A percentile compares a stretch with the other conserved stretches of the same genome.
Conservation (phyloP, 2,797 vertebrate species). For the Babyrousa celebensis region DNA sequence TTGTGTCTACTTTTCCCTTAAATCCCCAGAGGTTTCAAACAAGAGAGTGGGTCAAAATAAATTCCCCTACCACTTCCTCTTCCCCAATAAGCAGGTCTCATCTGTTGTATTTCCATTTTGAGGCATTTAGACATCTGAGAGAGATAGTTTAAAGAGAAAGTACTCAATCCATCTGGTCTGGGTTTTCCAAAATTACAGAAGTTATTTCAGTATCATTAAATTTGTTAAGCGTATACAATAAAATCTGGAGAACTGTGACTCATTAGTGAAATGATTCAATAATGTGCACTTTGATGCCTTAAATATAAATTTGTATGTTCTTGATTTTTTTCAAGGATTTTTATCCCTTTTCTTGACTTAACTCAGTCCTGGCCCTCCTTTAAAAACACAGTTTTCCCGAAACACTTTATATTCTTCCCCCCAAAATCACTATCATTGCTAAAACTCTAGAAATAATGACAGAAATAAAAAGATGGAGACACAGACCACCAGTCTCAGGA, state of each 20-base stretch:
- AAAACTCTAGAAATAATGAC: neutral
- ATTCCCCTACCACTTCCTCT: constrained; percentile 60
- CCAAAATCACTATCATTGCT: neutral
- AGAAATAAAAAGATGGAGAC: neutral
- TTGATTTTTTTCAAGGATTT: neutral
- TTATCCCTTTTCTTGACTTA: constrained; percentile 47
- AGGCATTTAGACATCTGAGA: constrained; percentile 63
- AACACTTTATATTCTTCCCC: constrained; percentile 10
- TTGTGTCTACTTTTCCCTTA: constrained; percentile 81
- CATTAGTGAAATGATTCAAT: constrained; percentile 62
- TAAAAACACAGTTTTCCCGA: neutral
- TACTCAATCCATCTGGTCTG: constrained; percentile 62
- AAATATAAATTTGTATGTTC: constrained; percentile 37
- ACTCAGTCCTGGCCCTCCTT: neutral
- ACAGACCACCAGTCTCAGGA: neutral
- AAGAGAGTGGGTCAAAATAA: constrained; percentile 78
- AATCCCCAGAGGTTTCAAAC: constrained; percentile 76
- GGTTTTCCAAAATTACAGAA: constrained; percentile 69
- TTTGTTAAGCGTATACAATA: constrained; percentile 65
- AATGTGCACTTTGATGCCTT: constrained; percentile 34
- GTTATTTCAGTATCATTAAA: constrained; percentile 74
- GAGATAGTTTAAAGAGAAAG: constrained; percentile 68
- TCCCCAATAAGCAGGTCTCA: constrained; percentile 3
- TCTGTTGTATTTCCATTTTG: constrained; percentile 68
- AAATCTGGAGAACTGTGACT: constrained; percentile 64